phyloP scores from a whole-genome alignment of 2,113 vertebrate genomes.

The Periophthalmodon schlosseri region DNA sequence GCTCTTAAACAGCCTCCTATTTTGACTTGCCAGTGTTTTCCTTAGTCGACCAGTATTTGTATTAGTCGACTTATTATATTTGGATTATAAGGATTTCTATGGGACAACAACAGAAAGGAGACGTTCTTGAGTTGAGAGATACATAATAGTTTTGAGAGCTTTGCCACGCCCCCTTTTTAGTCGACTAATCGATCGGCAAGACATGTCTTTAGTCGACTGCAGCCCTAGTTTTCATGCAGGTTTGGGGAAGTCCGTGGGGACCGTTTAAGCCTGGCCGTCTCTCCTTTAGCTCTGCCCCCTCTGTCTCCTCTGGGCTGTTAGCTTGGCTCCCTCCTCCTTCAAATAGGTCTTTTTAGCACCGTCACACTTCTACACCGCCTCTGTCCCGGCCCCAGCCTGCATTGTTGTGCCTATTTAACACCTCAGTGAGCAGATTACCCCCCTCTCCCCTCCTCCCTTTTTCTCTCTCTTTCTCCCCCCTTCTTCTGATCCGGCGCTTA shows the following conservation, averaged over 20 bases:
- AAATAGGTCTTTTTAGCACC: slow-evolving; percentile 72
- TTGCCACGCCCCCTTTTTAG: too few relatives aligned
- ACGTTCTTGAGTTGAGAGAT: too few relatives aligned
- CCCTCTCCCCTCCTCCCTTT: slow-evolving; percentile 32
- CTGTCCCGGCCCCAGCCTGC: slow-evolving; percentile 53
- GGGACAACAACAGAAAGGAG: too few relatives aligned
- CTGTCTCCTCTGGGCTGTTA: slow-evolving; percentile 61
- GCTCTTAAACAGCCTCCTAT: slow-evolving; percentile 15
- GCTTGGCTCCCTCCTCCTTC: slow-evolving; percentile 58
- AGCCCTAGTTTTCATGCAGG: slow-evolving; percentile 9
- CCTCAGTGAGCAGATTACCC: slow-evolving; percentile 77
- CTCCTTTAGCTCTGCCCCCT: slow-evolving; percentile 55
- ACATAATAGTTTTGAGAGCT: too few relatives aligned
- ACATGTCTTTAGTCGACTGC: too few relatives aligned
- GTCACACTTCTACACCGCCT: slow-evolving; percentile 31
- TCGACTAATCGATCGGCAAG: too few relatives aligned
- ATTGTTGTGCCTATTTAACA: slow-evolving; percentile 80
- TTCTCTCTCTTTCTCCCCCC: slow-evolving; percentile 26
- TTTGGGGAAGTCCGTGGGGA: slow-evolving; percentile 34
- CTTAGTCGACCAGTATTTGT: too few relatives aligned
- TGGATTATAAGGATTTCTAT: too few relatives aligned
- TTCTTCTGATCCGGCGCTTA: slow-evolving; percentile 67
- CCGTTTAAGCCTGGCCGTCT: slow-evolving; percentile 42
- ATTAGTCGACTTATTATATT: too few relatives aligned
- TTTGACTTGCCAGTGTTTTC: slow-evolving; percentile 16